phyloP scores from a whole-genome alignment of 2,113 vertebrate genomes.

The Pampusana beccarii region DNA sequence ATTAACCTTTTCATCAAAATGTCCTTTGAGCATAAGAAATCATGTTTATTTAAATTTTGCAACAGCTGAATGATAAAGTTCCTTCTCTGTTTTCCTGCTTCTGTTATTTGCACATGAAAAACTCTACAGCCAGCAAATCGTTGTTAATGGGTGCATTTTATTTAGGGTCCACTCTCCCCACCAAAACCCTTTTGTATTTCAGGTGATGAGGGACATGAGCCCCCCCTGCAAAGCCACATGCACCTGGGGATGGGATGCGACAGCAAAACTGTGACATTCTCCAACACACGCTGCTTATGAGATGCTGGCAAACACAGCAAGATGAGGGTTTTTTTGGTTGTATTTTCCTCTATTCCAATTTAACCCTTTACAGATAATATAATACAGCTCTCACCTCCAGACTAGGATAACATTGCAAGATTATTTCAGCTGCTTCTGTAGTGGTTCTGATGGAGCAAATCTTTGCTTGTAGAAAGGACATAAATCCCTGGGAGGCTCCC shows the following conservation, averaged over 20 bases:
- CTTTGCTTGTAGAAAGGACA: not conserved
- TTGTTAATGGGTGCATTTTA: fast-evolving
- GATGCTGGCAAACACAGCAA: not conserved
- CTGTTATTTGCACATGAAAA: constrained; percentile 36
- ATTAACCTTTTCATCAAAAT: constrained; percentile 39
- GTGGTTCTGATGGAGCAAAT: not conserved
- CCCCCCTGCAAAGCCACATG: fast-evolving
- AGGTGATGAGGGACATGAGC: not conserved
- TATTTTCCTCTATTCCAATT: not conserved
- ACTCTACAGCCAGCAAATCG: fast-evolving
- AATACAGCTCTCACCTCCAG: not conserved
- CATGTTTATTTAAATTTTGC: constrained; percentile 33
- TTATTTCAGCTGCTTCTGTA: not conserved
- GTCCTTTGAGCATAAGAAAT: constrained; percentile 33
- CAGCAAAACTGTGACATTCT: fast-evolving
- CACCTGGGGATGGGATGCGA: not conserved
- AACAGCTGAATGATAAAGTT: not conserved
- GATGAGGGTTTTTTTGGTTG: not conserved
- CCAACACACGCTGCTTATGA: not conserved
- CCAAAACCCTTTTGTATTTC: not conserved
- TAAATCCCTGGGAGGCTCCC: not conserved
- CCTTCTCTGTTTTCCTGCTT: not conserved
- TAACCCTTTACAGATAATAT: not conserved
- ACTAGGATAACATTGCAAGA: not conserved
- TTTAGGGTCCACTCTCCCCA: not conserved